Conservation (phyloP, 92 coral and sea anemone species). For the Epizoanthus illoricatus region DNA sequence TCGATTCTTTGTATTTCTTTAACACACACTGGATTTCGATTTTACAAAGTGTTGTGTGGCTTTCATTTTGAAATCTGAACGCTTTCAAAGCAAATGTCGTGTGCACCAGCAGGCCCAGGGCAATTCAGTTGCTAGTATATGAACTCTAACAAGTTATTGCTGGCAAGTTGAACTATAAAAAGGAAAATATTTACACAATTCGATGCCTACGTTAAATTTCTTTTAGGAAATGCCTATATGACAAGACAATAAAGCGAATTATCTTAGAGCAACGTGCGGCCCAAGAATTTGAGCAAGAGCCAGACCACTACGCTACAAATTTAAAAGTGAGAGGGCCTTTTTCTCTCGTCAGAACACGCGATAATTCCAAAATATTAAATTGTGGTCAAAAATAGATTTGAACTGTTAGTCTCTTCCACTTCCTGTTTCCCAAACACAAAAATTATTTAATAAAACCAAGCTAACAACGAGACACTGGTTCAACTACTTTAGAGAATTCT, state of each 20-base stretch:
- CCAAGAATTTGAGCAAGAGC: constrained; percentile 40
- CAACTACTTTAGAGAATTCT: constrained; percentile 38
- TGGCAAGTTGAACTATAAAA: constrained; percentile 1
- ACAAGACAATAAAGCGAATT: constrained; percentile 45
- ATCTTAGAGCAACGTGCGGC: constrained; percentile 26
- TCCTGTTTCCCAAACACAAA: constrained; percentile 45
- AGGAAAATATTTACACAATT: constrained; percentile 63
- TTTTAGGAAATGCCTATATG: constrained; percentile 43
- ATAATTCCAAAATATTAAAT: constrained; percentile 26
- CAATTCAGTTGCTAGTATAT: neutral
- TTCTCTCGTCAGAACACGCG: constrained; percentile 34
- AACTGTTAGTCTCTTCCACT: constrained; percentile 29
- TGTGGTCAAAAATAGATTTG: constrained; percentile 43
- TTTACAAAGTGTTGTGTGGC: neutral
- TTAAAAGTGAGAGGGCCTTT: neutral
- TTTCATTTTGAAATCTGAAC: constrained; percentile 21
- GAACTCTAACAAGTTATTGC: constrained; percentile 4
- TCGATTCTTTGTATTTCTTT: neutral
- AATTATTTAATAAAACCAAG: constrained; percentile 3
- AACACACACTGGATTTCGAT: constrained; percentile 6
- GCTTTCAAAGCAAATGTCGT: neutral
- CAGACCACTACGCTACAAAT: neutral
- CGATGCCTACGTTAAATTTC: constrained; percentile 45
- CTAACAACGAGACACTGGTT: constrained; percentile 15
- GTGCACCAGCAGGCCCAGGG: constrained; percentile 5